These are phyloP conservation scores for Drosophila repleta DNA, from an alignment of 1,140 invertebrate species.

Conservation along the genomic window DNA sequence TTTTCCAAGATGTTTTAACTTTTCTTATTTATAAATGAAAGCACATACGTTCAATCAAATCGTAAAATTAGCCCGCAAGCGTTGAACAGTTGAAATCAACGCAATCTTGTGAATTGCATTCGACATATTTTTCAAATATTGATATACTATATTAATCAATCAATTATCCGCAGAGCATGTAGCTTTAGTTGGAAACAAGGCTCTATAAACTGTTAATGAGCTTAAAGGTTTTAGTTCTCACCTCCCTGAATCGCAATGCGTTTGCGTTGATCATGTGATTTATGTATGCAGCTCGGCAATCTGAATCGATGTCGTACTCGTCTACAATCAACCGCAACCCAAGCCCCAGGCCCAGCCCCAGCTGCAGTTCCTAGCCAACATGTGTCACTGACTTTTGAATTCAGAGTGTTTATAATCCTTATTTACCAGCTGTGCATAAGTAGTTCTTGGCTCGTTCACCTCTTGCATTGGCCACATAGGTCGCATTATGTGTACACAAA, in stretches of 20 bases:
- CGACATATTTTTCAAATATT: no score
- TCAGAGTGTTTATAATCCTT: constrained; percentile 11
- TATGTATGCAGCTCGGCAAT: not conserved
- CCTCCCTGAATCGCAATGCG: not conserved
- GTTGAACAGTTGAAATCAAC: no score
- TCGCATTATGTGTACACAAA: constrained; percentile 6
- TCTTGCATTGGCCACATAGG: not conserved
- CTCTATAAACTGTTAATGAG: not conserved
- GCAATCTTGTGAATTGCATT: no score
- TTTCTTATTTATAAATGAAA: no score
- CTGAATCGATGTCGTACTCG: not conserved
- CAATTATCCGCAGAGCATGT: no score
- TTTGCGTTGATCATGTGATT: not conserved
- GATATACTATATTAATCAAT: no score
- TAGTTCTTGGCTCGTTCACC: not conserved
- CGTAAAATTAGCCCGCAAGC: no score
- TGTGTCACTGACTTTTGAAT: constrained; percentile 11
- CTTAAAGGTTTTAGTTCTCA: not conserved
- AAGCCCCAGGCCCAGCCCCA: not conserved
- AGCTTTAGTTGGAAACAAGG: not conserved
- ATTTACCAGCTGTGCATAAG: constrained; percentile 2
- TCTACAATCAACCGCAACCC: not conserved
- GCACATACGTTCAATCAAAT: not conserved
- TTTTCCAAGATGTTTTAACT: no score
- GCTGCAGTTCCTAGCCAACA: not conserved